A percentile compares a stretch with the other conserved stretches of the same genome.
These are phyloP conservation scores for Lypha dubia DNA, from an alignment of 2,888 invertebrate species.

Conservation along the genomic window DNA sequence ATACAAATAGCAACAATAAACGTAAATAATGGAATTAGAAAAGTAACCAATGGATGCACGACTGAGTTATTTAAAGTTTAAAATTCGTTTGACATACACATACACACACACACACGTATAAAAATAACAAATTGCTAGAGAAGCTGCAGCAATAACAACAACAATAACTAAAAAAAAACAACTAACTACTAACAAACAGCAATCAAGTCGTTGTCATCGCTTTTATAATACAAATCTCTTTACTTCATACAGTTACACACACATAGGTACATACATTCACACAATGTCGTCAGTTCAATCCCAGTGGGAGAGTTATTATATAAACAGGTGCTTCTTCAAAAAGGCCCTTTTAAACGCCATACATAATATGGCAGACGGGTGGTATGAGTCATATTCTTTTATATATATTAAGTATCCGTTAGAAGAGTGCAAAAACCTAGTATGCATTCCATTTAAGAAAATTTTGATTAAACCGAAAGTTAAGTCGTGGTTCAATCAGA, in stretches of 20 bases:
- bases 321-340: neutral
- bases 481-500: too few relatives aligned
- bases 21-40: constrained; percentile 71
- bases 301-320: neutral
- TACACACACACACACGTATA: neutral
- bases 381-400: too few relatives aligned
- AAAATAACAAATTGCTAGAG: constrained; percentile 57
- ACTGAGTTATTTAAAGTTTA: constrained; percentile 81
- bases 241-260: constrained; percentile 8
- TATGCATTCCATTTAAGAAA: too few relatives aligned
- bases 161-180: constrained; percentile 44
- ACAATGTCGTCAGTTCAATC: neutral
- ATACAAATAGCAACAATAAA: constrained; percentile 34
- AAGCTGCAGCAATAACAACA: constrained; percentile 29
- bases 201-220: constrained; percentile 72
- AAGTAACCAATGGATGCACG: constrained; percentile 78
- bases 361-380: too few relatives aligned
- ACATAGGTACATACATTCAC: neutral
- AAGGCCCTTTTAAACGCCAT: neutral
- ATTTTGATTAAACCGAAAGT: too few relatives aligned
- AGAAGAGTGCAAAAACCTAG: too few relatives aligned
- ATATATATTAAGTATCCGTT: too few relatives aligned
- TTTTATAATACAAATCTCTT: constrained; percentile 60
- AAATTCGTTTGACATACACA: constrained; percentile 68
- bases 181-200: constrained; percentile 61